Evolutionary conservation across 2,888 invertebrate genomes (phyloP).

Genomic region (Eremobia ochroleuca): DNA sequence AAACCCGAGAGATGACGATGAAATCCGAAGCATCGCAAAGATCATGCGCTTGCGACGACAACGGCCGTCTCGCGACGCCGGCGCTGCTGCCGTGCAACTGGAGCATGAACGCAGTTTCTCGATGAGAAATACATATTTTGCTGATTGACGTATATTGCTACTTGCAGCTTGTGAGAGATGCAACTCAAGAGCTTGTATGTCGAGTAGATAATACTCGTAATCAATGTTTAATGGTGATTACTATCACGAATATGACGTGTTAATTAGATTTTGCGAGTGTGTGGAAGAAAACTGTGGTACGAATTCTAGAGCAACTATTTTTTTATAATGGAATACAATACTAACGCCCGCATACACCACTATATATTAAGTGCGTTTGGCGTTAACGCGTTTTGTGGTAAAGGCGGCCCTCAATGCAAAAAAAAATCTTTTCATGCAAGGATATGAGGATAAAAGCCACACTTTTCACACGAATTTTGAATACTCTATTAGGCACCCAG

Average conservation of each 20-base stretch:
- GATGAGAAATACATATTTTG: constrained; percentile 65
- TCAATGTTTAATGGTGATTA: background rate
- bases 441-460: too few species aligned
- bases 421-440: background rate
- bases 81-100: constrained; percentile 60
- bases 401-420: background rate
- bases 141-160: constrained; percentile 52
- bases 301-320: background rate
- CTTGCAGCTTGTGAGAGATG: constrained; percentile 8
- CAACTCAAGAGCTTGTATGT: constrained; percentile 2
- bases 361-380: background rate
- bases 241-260: background rate
- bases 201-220: background rate
- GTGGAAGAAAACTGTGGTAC: background rate
- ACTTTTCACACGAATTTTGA: background rate
- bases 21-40: constrained; percentile 34
- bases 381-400: too few species aligned
- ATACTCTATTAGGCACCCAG: background rate
- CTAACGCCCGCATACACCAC: background rate
- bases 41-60: constrained; percentile 48
- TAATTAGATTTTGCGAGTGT: background rate
- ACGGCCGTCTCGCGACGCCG: constrained; percentile 44
- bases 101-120: constrained; percentile 71
- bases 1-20: constrained; percentile 43
- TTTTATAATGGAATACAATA: background rate